A percentile compares a stretch with the other conserved stretches of the same genome.
These are phyloP conservation scores for Acholoe squamosa DNA, from an alignment of 2,888 invertebrate species.

Conservation along the genomic window DNA sequence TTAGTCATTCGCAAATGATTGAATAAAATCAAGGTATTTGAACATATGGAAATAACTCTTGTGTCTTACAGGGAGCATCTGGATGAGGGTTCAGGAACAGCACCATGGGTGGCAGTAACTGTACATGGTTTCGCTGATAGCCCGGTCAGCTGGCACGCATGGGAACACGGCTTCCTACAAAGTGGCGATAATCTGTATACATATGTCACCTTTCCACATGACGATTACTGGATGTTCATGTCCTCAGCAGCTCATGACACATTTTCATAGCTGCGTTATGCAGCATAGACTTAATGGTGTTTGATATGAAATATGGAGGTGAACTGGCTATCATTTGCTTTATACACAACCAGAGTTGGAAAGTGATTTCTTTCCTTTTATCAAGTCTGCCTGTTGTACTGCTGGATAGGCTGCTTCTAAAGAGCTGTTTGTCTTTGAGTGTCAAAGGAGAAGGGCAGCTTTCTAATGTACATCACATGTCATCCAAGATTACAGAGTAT, in stretches of 20 bases:
- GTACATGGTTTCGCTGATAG: slow-evolving; percentile 79
- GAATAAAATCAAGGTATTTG: too few relatives aligned
- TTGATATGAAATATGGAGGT: neutral
- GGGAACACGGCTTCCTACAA: slow-evolving; percentile 76
- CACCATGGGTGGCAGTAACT: slow-evolving; percentile 76
- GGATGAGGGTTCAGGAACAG: slow-evolving; percentile 37
- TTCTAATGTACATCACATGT: too few relatives aligned
- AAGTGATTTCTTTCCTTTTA: too few relatives aligned
- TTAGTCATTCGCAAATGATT: too few relatives aligned
- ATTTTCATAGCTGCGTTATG: slow-evolving; percentile 6
- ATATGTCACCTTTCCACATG: slow-evolving; percentile 74
- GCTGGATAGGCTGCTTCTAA: too few relatives aligned
- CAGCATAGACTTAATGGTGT: neutral
- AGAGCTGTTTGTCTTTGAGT: too few relatives aligned
- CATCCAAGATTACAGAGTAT: too few relatives aligned
- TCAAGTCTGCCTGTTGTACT: too few relatives aligned
- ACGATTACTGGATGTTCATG: slow-evolving; percentile 76
- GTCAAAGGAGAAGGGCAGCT: too few relatives aligned
- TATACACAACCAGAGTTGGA: too few relatives aligned
- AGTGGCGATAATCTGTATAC: slow-evolving; percentile 79
- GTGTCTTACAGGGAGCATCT: slow-evolving; percentile 67
- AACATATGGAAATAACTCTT: too few relatives aligned
- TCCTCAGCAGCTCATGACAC: slow-evolving; percentile 30
- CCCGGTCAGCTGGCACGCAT: slow-evolving; percentile 74
- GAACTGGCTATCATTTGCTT: too few relatives aligned